These are phyloP conservation scores for Kradibia gibbosae DNA, from an alignment of 1,140 invertebrate species.

Conservation along the genomic window DNA sequence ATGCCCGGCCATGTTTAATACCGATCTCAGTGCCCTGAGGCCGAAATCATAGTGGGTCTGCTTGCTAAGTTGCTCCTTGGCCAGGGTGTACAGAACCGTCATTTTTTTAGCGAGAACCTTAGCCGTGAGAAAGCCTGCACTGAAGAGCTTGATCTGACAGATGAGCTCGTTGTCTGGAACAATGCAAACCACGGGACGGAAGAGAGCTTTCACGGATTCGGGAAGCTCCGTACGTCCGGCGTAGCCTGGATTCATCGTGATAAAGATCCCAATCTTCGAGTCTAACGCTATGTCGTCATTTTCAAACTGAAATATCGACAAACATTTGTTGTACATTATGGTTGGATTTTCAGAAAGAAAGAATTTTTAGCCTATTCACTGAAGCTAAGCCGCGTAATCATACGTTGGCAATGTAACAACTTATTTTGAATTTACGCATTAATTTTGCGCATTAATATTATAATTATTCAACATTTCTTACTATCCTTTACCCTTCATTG, in stretches of 20 bases:
- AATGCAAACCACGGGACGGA: constrained; percentile 91
- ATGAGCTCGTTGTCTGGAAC: constrained; percentile 92
- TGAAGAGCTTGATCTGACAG: constrained; percentile 92
- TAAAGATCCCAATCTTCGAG: constrained; percentile 90
- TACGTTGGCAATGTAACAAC: too few relatives aligned
- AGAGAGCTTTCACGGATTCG: constrained; percentile 91
- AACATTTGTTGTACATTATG: constrained; percentile 16
- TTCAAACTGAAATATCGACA: constrained; percentile 79
- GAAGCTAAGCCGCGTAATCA: too few relatives aligned
- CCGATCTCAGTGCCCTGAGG: constrained; percentile 88
- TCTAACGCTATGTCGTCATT: constrained; percentile 87
- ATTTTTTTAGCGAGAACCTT: constrained; percentile 94
- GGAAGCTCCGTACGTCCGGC: constrained; percentile 91
- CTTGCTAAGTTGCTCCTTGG: constrained; percentile 89
- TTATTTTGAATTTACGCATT: too few relatives aligned
- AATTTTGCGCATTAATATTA: too few relatives aligned
- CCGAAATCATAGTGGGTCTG: constrained; percentile 96
- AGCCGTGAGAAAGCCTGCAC: constrained; percentile 89
- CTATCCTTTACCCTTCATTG: too few relatives aligned
- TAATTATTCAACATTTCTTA: too few relatives aligned
- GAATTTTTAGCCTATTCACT: too few relatives aligned
- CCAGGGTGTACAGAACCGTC: constrained; percentile 89
- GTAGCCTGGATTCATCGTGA: constrained; percentile 95
- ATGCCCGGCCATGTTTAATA: constrained; percentile 90
- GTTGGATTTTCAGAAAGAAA: too few relatives aligned